A percentile compares a stretch with the other conserved stretches of the same genome.
phyloP scores from a whole-genome alignment of 2,888 invertebrate species.

The Nymphalis urticae region DNA sequence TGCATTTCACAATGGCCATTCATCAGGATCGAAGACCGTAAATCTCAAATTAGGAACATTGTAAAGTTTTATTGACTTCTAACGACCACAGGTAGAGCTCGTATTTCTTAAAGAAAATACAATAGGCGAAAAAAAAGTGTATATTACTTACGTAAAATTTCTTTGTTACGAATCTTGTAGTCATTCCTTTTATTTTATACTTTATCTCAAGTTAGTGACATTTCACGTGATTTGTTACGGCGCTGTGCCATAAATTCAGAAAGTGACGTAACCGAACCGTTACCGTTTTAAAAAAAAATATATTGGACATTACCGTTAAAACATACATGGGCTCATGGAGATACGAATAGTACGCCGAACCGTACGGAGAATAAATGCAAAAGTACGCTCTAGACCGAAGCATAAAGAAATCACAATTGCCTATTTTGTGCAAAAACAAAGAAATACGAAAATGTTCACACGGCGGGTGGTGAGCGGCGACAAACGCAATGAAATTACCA shows the following conservation, averaged over 20 bases:
- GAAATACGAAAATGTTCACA: conserved; percentile 46
- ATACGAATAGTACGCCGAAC: not conserved
- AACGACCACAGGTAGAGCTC: conserved; percentile 52
- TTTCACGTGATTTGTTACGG: not conserved
- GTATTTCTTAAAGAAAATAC: conserved; percentile 53
- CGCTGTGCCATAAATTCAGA: conserved; percentile 1
- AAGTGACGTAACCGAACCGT: not conserved
- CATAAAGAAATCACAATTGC: conserved; percentile 25
- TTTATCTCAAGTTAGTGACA: conserved; percentile 10
- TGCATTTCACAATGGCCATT: conserved; percentile 68
- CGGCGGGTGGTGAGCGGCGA: conserved; percentile 62
- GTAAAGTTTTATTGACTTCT: conserved; percentile 71
- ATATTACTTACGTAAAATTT: conserved; percentile 20
- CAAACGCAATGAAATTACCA: conserved; percentile 49
- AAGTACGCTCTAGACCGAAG: not conserved
- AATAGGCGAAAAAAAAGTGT: conserved; percentile 38
- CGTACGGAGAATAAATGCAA: conserved; percentile 7
- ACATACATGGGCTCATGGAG: not conserved
- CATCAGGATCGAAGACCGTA: conserved; percentile 57
- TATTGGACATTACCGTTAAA: not conserved
- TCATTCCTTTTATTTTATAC: conserved; percentile 8
- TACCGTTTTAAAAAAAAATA: not conserved
- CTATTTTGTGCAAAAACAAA: conserved; percentile 34
- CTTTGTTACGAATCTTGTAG: conserved; percentile 16
- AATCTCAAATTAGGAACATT: conserved; percentile 70